Conservation (phyloP, 2,113 vertebrate species). For the Holacanthus passer region DNA sequence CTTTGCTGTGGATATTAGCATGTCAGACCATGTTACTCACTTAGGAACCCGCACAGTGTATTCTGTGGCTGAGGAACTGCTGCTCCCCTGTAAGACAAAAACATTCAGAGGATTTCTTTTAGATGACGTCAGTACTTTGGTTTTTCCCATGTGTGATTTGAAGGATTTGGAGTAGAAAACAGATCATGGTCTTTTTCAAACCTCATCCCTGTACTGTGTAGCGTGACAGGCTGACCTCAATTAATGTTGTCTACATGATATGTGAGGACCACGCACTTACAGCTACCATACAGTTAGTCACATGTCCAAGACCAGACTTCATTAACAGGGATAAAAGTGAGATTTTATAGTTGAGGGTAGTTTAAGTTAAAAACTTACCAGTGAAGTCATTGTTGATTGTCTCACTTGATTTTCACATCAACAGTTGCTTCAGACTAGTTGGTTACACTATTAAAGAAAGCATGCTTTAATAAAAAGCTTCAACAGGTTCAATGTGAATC, state of each 20-base stretch:
- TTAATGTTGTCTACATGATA: background rate
- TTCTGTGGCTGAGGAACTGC: constrained; percentile 89
- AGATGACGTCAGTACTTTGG: no score
- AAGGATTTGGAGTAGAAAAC: no score
- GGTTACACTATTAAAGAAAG: background rate
- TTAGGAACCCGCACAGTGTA: constrained; percentile 92
- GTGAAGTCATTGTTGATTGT: constrained; percentile 74
- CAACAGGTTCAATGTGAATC: background rate
- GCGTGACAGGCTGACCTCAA: background rate
- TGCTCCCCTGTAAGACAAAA: constrained; percentile 82
- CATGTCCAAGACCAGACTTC: background rate
- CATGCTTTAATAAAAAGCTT: background rate
- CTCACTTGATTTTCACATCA: constrained; percentile 2
- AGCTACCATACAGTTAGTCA: background rate
- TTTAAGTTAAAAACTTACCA: constrained; percentile 65
- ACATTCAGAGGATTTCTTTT: background rate
- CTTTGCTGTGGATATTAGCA: background rate
- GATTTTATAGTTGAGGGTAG: background rate
- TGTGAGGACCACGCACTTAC: no score
- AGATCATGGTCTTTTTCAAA: no score
- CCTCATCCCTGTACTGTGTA: background rate
- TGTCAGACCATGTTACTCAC: constrained; percentile 80
- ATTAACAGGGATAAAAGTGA: no score
- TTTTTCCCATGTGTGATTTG: background rate
- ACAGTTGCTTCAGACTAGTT: background rate